These are phyloP conservation scores for Lepilemur ruficaudatus DNA, from an alignment of 2,797 vertebrate species.

Conservation along the genomic window DNA sequence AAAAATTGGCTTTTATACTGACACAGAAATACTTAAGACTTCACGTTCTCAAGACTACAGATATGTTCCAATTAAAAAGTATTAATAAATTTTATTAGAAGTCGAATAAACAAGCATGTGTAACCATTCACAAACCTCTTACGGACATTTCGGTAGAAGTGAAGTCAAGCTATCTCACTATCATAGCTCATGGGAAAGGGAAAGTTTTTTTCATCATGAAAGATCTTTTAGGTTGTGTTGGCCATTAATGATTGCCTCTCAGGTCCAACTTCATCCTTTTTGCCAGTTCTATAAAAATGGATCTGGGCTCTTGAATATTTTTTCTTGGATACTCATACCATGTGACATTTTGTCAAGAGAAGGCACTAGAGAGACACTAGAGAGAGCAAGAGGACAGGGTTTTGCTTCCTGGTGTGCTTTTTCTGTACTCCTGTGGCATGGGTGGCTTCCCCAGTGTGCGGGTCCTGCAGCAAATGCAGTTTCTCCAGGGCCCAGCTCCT, in stretches of 20 bases:
- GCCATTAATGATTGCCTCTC: not conserved
- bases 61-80: not conserved
- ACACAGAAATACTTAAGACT: not conserved
- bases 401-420: not conserved
- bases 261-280: not conserved
- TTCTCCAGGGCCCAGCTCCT: not conserved
- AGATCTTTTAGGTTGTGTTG: not conserved
- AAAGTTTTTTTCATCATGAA: not conserved
- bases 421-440: not conserved
- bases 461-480: not conserved
- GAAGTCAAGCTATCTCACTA: not conserved
- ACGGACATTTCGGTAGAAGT: not conserved
- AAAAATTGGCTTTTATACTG: not conserved
- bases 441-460: not conserved
- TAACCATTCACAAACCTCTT: not conserved
- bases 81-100: not conserved
- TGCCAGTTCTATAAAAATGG: not conserved
- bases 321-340: not conserved
- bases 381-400: not conserved
- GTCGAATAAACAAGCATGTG: not conserved
- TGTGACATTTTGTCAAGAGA: not conserved
- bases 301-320: not conserved
- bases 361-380: not conserved
- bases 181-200: not conserved
- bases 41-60: not conserved